A percentile compares a stretch with the other conserved stretches of the same genome.
Conservation (phyloP, 2,888 invertebrate genomes). For the Podotricha telesiphe region DNA sequence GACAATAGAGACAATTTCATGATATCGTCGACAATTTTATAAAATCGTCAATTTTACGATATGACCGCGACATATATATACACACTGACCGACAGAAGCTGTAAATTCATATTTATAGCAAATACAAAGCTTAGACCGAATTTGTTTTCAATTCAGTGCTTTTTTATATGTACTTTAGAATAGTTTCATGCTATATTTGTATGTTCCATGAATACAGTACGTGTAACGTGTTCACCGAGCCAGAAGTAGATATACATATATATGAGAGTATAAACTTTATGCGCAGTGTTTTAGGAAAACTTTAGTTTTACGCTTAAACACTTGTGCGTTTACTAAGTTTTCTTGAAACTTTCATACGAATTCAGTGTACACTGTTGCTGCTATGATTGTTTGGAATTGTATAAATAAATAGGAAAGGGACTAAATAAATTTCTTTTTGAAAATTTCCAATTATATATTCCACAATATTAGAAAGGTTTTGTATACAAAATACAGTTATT, state of each 20-base stretch:
- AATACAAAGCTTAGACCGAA: background rate
- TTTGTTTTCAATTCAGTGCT: background rate
- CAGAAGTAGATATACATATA: constrained; percentile 24
- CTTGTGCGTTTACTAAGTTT: constrained; percentile 35
- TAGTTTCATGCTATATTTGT: background rate
- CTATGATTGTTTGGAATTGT: background rate
- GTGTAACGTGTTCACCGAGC: constrained; percentile 1
- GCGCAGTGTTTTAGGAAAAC: constrained; percentile 31
- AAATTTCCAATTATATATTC: too few species aligned
- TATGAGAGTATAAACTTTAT: constrained; percentile 32
- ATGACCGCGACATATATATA: too few species aligned
- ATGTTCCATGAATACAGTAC: background rate
- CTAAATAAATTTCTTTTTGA: background rate
- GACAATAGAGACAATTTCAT: too few species aligned
- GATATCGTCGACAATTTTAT: too few species aligned
- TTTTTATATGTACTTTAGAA: background rate
- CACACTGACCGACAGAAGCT: too few species aligned
- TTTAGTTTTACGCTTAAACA: constrained; percentile 37
- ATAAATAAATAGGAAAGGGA: background rate
- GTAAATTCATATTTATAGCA: too few species aligned
- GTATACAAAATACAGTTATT: too few species aligned
- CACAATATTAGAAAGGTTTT: too few species aligned
- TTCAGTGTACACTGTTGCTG: constrained; percentile 13
- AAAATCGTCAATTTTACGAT: too few species aligned
- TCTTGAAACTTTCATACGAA: constrained; percentile 21